phyloP scores from a whole-genome alignment of 1,140 invertebrate genomes.

The Aporrectodea caliginosa region DNA sequence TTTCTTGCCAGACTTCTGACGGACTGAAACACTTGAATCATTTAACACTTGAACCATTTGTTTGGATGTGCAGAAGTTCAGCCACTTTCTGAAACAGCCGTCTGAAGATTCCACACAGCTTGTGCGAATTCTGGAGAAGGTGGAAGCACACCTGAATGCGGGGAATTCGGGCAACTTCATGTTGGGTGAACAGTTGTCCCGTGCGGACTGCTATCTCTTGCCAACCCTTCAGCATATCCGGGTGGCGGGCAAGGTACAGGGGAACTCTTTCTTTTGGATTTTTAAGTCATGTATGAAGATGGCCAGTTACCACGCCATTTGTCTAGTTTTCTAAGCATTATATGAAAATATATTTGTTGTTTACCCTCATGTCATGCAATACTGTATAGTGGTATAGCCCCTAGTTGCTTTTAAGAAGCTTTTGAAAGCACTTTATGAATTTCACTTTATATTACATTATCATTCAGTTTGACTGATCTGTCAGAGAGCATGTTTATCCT shows the following conservation, averaged over 20 bases:
- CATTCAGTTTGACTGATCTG: too few species aligned
- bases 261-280: too few species aligned
- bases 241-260: slow-evolving; percentile 81
- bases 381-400: not conserved
- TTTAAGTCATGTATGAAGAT: too few species aligned
- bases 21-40: not conserved
- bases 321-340: not conserved
- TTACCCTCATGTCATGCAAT: not conserved
- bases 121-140: slow-evolving; percentile 38
- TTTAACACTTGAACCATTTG: not conserved
- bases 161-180: slow-evolving; percentile 80
- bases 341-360: not conserved
- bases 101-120: slow-evolving; percentile 46
- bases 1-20: too few species aligned
- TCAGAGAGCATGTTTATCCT: too few species aligned
- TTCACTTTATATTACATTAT: too few species aligned
- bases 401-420: not conserved
- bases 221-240: slow-evolving; percentile 96
- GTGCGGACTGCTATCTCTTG: slow-evolving; percentile 98
- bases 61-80: slow-evolving; percentile 47
- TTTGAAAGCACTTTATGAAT: not conserved
- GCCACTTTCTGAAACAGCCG: slow-evolving; percentile 49
- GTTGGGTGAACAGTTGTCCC: slow-evolving; percentile 94
- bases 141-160: slow-evolving; percentile 40
- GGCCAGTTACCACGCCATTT: not conserved